Base-by-base conservation (phyloP, 2,888 invertebrate genomes). In the Schrankia costaestrigalis region DNA sequence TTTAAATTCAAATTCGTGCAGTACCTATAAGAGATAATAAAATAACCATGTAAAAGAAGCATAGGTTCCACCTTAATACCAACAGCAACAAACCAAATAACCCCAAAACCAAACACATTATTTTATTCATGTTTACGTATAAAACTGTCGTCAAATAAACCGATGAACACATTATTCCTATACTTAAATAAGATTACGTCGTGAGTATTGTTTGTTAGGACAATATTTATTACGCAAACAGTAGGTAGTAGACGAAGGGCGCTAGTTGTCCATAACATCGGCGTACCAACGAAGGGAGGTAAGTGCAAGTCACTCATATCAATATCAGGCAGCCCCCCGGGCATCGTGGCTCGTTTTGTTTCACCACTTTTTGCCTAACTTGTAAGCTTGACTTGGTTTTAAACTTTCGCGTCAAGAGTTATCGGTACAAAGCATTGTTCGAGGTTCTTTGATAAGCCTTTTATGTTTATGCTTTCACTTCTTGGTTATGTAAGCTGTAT, bases 261-360 rank as follows among this genome's bases (percentile, higher is more conserved):
- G 68, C 61, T 75, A 77, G 76, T 82, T 79, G 79, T 67, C 78
- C 83, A 78, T 78, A 75, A 71, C 80, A 74, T 68, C 57, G 31
- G 30, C 15, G 46, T 30, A 19, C 42, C 40, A 47, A 54, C 64
- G 57, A 63, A 71, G 86, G 86, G 83, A 60, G 70, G 64, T 76
- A 80, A 79, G 58, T 78, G 88, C 88, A 89, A 89, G 88, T 89
- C 88, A 89, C 79, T 78, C 75, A 78, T 87, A 87, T 88, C 87
- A 78, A 88, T 88, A 88, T 79, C 83, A 75, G 78, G 45, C 62
- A 41, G 46, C 62, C 50, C 60, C 58, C 56, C 58, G 52, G 61
- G 39, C 54, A 43, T 35, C 56, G 52, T 53, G 52, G 45, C 42
- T 54, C 61, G 75, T 76, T 82, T 83, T 81, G 83, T 84, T 81